Base-by-base conservation (phyloP, 2,888 invertebrate species). In the Magallana nippona region DNA sequence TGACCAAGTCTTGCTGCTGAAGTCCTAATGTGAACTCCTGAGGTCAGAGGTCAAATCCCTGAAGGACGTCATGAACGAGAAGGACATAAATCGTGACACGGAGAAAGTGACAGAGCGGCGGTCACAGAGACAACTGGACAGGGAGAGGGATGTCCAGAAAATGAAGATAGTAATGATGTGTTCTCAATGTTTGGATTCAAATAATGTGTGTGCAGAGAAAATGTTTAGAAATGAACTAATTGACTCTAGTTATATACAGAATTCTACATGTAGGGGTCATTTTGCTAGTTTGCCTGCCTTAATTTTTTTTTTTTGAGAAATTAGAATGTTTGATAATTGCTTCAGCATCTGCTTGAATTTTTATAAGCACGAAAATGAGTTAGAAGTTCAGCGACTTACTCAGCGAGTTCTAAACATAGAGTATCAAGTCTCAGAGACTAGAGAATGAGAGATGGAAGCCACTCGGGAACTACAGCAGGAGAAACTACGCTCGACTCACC, bases 351-450 rank as follows among this genome's bases (percentile, higher is more conserved):
- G 17, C 2, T 58, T 58, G 15, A 5, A n/a, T n/a, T 81, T 57
- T 81, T 84, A 87, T 27, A 89, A 93, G 92, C 90, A 90, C 86
- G 91, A 93, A 78, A 86, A 90, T 80, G 92, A 92, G 77, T 58
- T 91, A 79, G 92, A 93, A 83, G 87, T 89, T 2, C 89, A 90
- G 79, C 86, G 91, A 62, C 88, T 92, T 79, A 90, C 88, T 57
- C 90, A 91, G 85, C 90, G 90, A 78, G 85, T 91, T 15, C 62
- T 84, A 1, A 88, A 91, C n/a, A 82, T 92, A 19, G 91, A 93
- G 84, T 90, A 90, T 27, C 86, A 88, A 82, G 83, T 88, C 86
- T 84, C 89, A 56, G 82, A 86, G 56, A 87, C 85, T 71, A 86
- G 85, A 19, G 89, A 90, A 81, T 87, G 88, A 78, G 88, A 90